Evolutionary conservation across 2,113 vertebrate species (phyloP).

Genomic region (Ifrita kowaldi): DNA sequence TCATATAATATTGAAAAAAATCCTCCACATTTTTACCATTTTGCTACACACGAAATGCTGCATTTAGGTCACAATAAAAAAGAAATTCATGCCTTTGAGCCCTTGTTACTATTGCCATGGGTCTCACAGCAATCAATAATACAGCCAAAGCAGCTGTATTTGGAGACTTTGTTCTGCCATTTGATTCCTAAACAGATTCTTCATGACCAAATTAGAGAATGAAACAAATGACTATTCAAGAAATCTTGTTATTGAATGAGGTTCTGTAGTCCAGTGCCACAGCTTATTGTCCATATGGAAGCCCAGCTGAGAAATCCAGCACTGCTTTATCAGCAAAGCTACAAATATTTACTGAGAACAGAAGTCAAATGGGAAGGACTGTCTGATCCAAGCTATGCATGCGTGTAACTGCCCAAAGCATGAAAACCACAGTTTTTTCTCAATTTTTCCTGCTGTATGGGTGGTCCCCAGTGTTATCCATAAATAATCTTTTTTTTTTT

Average conservation of each 20-base stretch:
- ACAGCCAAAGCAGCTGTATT: not conserved
- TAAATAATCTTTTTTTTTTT: slow-evolving; percentile 1
- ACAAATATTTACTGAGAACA: slow-evolving; percentile 45
- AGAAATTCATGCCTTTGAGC: not conserved
- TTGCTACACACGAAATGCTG: not conserved
- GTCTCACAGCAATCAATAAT: not conserved
- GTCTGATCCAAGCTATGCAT: slow-evolving; percentile 19
- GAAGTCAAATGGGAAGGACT: slow-evolving; percentile 16
- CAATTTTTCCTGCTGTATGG: slow-evolving; percentile 20
- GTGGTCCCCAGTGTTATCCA: slow-evolving; percentile 38
- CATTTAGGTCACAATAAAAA: not conserved
- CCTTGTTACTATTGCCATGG: not conserved
- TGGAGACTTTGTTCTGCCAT: not conserved
- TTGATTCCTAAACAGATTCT: slow-evolving; percentile 6
- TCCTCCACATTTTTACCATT: not conserved
- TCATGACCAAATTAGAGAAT: not conserved
- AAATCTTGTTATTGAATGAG: not conserved
- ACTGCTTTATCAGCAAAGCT: slow-evolving; percentile 22
- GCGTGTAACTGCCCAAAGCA: slow-evolving; percentile 10
- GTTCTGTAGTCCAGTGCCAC: not conserved
- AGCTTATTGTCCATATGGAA: slow-evolving; percentile 13
- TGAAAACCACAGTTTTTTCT: slow-evolving; percentile 30
- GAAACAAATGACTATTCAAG: not conserved
- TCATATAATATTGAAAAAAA: not conserved
- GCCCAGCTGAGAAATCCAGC: slow-evolving; percentile 23